Conservation (phyloP, 2,113 vertebrate species). For the Cygnus buccinator region DNA sequence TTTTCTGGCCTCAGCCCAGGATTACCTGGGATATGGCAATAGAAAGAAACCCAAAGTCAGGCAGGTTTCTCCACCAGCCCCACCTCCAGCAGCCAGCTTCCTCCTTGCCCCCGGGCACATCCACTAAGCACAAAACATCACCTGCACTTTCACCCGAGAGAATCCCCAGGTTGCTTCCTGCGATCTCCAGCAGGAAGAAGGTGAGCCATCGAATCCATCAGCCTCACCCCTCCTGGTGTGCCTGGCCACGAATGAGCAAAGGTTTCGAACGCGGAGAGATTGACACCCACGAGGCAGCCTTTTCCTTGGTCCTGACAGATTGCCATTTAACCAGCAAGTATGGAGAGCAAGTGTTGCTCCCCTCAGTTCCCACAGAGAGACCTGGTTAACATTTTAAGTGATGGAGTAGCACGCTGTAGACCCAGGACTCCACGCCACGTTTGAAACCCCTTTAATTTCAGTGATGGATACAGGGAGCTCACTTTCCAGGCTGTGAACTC, state of each 20-base stretch:
- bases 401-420: slow-evolving; percentile 76
- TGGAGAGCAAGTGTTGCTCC: slow-evolving; percentile 68
- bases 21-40: rapidly evolving
- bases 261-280: neutral
- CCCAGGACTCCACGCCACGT: slow-evolving; percentile 61
- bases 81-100: neutral
- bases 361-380: slow-evolving; percentile 76
- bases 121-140: rapidly evolving
- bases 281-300: slow-evolving; percentile 70
- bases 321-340: slow-evolving; percentile 79
- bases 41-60: neutral
- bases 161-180: neutral
- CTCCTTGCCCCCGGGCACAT: neutral
- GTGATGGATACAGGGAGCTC: slow-evolving; percentile 76
- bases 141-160: neutral
- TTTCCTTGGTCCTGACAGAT: slow-evolving; percentile 70
- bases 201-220: neutral
- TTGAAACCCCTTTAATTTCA: slow-evolving; percentile 80
- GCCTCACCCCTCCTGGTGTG: neutral
- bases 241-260: neutral
- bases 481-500: slow-evolving; percentile 73
- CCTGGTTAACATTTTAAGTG: slow-evolving; percentile 84
- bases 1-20: neutral
- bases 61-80: neutral
- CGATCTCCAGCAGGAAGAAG: rapidly evolving